Base-by-base conservation (phyloP, 2,797 vertebrate genomes). In the Siniperca undulata region DNA sequence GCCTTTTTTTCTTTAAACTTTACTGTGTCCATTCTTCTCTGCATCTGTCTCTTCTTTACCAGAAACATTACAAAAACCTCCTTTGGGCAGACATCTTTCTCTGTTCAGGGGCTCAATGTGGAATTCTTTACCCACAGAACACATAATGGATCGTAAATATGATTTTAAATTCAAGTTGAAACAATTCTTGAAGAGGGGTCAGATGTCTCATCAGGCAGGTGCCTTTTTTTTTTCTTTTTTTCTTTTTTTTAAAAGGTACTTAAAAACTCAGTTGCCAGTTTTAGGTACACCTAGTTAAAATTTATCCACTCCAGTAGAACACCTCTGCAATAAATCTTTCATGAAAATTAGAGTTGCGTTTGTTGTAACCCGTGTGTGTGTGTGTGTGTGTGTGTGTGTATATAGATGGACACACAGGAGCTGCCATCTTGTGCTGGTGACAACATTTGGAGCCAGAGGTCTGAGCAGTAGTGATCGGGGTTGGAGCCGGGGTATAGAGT, bases 71-170 rank as follows among this genome's bases (percentile, higher is more conserved):
- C 30, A 30, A 38, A 46, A 46, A 46, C 69, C n/a, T 50, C 40
- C 56, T 17, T 44, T 56, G 38, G 70, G 56, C 69, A 24, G 46
- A 56, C 5, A 40, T 55, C 22, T 70, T 48, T 85, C 61, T 74
- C 36, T 74, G 70, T 30, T 62, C 50, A 46, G 44, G 19, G 62
- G 22, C 84, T 88, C 73, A 68, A 80, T 71, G 48, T 59, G n/a
- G 20, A 76, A 66, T 20, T 78, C 22, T 73, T 74, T 55, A 77
- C 53, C 75, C 53, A 27, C 68, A 68, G 6, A 71, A 69, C 13
- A 72, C 46, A 20, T 56, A 68, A 78, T 62, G 30, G 66, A 70
- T 79, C 34, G 58, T 27, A 67, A 70, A 70, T 69, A 4, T 46
- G 17, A 79, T 55, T 75, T 80, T 40, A 17, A 60, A 76, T 76